These are phyloP conservation scores for Pithys albifrons DNA, from an alignment of 2,113 vertebrate species.

Conservation along the genomic window DNA sequence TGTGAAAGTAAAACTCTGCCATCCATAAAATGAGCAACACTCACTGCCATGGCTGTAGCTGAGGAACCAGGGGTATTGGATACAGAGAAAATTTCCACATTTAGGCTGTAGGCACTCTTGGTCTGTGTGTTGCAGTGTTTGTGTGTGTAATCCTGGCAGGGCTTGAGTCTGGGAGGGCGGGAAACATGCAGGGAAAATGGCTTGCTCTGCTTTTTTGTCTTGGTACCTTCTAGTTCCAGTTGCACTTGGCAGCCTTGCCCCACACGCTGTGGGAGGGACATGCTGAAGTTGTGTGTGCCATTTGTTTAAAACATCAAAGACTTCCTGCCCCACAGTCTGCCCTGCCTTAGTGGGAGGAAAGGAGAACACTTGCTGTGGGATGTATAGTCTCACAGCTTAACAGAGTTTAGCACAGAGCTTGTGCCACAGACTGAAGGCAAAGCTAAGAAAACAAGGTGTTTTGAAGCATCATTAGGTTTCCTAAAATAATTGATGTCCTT, in stretches of 20 bases:
- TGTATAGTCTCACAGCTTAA: background rate
- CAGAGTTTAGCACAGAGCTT: background rate
- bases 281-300: background rate
- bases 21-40: background rate
- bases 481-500: background rate
- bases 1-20: background rate
- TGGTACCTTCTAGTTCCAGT: background rate
- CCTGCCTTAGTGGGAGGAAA: background rate
- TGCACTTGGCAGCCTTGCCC: background rate
- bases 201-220: background rate
- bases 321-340: background rate
- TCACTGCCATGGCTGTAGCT: background rate
- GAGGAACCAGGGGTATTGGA: background rate
- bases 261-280: background rate
- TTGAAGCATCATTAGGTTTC: background rate
- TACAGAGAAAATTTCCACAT: background rate
- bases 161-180: background rate
- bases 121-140: background rate
- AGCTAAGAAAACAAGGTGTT: background rate
- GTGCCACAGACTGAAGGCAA: background rate
- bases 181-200: background rate
- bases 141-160: background rate
- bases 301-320: background rate
- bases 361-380: background rate
- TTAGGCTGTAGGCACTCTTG: background rate